Conservation (phyloP, 1,140 invertebrate genomes). For the Drosophila bocqueti region DNA sequence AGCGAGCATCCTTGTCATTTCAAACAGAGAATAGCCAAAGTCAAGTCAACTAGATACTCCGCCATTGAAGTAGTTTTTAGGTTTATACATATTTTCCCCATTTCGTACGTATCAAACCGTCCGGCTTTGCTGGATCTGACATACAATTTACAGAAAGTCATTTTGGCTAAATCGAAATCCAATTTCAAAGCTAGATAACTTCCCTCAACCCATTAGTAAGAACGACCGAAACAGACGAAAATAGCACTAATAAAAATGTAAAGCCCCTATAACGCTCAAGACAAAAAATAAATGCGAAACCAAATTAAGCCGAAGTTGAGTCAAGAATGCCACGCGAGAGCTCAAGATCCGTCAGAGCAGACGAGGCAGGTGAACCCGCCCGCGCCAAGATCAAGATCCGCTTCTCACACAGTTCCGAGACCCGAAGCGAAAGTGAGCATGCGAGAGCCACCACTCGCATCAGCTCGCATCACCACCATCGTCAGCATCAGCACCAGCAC, state of each 20-base stretch:
- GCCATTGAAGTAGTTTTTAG: not conserved
- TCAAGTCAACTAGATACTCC: not conserved
- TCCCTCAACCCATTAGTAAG: slow-evolving; percentile 56
- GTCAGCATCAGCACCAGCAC: not conserved
- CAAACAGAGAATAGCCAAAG: too few relatives aligned
- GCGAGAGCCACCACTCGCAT: slow-evolving; percentile 17
- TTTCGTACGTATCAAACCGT: not conserved
- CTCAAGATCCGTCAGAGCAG: slow-evolving; percentile 32
- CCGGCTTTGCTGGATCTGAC: not conserved
- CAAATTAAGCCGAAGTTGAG: slow-evolving; percentile 37
- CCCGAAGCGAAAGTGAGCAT: slow-evolving; percentile 66
- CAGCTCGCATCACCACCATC: slow-evolving; percentile 1
- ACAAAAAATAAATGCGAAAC: slow-evolving; percentile 29
- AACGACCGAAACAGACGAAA: slow-evolving; percentile 26
- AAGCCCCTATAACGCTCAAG: slow-evolving; percentile 40
- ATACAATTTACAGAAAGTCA: not conserved
- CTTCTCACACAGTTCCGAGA: slow-evolving; percentile 17
- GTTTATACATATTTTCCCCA: not conserved
- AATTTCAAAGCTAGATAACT: slow-evolving; percentile 29
- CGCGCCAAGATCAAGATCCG: slow-evolving; percentile 44
- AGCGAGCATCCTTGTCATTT: not conserved
- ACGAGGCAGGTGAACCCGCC: slow-evolving; percentile 23
- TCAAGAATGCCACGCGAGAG: slow-evolving; percentile 21
- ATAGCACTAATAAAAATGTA: slow-evolving; percentile 41
- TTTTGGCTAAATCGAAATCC: slow-evolving; percentile 1